phyloP scores from a whole-genome alignment of 2,113 vertebrate species.

The Hippocampus mohnikei region DNA sequence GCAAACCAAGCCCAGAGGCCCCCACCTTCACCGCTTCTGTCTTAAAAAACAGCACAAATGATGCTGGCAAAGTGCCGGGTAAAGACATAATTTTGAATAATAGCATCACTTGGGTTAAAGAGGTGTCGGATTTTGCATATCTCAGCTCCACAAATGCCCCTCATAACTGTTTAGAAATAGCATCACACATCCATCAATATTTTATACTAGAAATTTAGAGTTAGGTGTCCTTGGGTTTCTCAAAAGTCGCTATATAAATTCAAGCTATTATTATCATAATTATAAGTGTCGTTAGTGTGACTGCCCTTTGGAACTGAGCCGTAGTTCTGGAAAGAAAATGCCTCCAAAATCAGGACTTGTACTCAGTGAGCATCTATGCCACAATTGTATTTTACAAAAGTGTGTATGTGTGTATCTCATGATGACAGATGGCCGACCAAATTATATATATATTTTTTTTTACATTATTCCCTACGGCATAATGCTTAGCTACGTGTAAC shows the following conservation, averaged over 20 bases:
- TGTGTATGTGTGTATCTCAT: not conserved
- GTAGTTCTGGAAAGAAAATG: not conserved
- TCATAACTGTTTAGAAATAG: not conserved
- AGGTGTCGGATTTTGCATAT: not conserved
- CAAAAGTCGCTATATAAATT: not conserved
- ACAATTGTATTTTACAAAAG: not conserved
- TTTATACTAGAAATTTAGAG: not conserved
- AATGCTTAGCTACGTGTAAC: too few relatives aligned
- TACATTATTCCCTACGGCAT: too few relatives aligned
- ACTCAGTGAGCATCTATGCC: too few relatives aligned
- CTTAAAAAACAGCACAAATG: conserved; percentile 4
- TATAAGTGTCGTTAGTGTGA: not conserved
- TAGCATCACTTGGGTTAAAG: not conserved
- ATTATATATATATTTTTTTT: not conserved
- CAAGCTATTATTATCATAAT: not conserved
- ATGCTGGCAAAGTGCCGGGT: conserved; percentile 6
- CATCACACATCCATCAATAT: not conserved
- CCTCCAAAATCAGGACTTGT: not conserved
- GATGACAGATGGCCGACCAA: not conserved
- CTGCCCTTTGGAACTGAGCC: not conserved
- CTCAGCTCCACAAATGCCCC: not conserved
- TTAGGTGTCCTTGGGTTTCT: not conserved
- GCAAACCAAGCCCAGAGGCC: not conserved
- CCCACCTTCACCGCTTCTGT: not conserved
- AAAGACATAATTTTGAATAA: not conserved